Base-by-base conservation (phyloP, 30 jellyfish, hydroid and myxozoan genomes). In the Sanderia malayensis region DNA sequence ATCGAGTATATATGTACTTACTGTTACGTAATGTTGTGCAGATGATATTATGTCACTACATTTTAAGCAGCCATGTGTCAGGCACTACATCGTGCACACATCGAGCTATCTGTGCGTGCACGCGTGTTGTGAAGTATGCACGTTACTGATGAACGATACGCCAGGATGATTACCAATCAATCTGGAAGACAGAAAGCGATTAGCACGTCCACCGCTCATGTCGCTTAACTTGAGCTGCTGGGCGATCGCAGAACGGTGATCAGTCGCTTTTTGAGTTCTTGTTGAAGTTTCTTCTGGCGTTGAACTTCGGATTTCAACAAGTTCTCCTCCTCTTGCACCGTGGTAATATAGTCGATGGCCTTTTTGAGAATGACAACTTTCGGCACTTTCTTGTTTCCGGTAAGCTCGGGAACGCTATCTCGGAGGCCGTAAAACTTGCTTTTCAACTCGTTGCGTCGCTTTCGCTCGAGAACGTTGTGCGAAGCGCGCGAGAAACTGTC, bases 391-490 rank as follows among this genome's bases (percentile, higher is more conserved):
- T 79, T 87, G 71, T 82, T 83, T 21, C 20, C 44, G 41, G 66
- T 94, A 24, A 90, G 46, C 1, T 82, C 94, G 18, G 98, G 98
- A 33, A 90, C 31, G 34, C 29, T 76, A 45, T 70, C 74, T 18
- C 94, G 86, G 8, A 90, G 66, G 19, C 82, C 80, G 30, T 90
- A 96, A 72, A 90, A 90, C 47, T 82, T 90, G 15, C 94, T 84
- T 71, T 37, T 37, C 52, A 37, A 13, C 52, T 37, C 52, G 13
- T 37, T 13, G 6, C 52, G 52, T 4, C 52, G 52, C 13, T 37
- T 37, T 13, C 52, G 6, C 52, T 37, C 52, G 10, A 37, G 13
- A 37, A 4, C 52, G 52, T 37, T 37, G 13, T 37, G 52, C 52
- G 52, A 37, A 37, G 13, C 52, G 6, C 52, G 52, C n/a, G n/a